Base-by-base conservation (phyloP, 2,797 vertebrate genomes). In the Halcyon badia region DNA sequence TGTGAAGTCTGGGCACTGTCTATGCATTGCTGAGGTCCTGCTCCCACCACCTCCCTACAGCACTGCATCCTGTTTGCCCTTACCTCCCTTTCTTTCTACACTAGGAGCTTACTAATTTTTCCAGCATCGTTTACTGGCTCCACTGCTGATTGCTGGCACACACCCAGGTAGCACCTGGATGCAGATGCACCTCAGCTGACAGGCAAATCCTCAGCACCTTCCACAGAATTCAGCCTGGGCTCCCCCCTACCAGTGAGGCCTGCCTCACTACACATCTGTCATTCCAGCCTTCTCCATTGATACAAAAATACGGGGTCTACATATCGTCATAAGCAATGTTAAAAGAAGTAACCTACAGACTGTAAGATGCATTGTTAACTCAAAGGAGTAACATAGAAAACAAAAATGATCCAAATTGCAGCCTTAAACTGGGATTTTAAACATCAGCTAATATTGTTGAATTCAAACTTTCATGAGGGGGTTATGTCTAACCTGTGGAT, bases 41-140 rank as follows among this genome's bases (percentile, higher is more conserved):
- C 33, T 89, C 37, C 46, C 49, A 58, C 30, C 54, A 81, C 18
- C 20, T 77, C 62, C 54, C 56, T 89, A 44, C 18, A 19, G 64
- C 0, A 0, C 41, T 4, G 2, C 35, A 19, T 10, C 42, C 61
- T 14, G 14, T 57, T 51, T 78, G 65, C 81, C 35, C 11, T 13
- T 41, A 6, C 28, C 54, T 49, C 66, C 49, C 46, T 57, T 82
- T 79, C 54, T 46, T 82, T 79, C 54, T 46, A 54, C 44, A 28
- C 14, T 1, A 62, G 15, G 17, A 77, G 22, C 31, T 72, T 37
- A 26, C 56, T 78, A 6, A 21, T 79, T 69, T 14, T 64, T 26
- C 35, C 65, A 89, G 72, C 1, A 0, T 24, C 37, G 70, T 24
- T 51, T 41, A 49, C 56, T 51, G 80, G 56, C 20, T 62, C 52